Evolutionary conservation across 2,797 vertebrate species (phyloP).

Genomic region (Eurystomus glaucurus): DNA sequence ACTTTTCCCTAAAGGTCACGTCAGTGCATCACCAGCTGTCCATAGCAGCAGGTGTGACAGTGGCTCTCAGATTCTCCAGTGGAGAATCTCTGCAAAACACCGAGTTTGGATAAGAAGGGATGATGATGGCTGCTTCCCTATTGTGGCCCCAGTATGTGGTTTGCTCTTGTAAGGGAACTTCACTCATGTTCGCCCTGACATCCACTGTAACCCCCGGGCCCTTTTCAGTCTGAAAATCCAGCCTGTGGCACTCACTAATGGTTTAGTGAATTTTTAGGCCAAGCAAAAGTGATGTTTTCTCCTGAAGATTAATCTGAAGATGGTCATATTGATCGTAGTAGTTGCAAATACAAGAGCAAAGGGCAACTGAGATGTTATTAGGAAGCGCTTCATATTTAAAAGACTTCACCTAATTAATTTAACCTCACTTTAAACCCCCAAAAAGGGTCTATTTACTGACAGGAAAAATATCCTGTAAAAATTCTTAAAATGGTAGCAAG

Average conservation of each 20-base stretch:
- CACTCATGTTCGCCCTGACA: not conserved
- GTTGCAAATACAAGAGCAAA: not conserved
- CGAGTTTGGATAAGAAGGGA: not conserved
- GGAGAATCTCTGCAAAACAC: not conserved
- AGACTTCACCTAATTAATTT: not conserved
- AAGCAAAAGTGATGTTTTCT: not conserved
- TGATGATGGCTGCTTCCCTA: not conserved
- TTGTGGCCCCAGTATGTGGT: not conserved
- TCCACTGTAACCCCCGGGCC: not conserved
- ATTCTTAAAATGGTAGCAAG: not conserved
- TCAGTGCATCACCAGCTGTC: not conserved
- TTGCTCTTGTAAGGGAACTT: not conserved
- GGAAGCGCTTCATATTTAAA: not conserved
- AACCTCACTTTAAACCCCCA: not conserved
- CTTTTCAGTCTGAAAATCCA: not conserved
- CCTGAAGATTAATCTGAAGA: not conserved
- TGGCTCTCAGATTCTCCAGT: not conserved
- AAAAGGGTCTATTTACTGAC: not conserved
- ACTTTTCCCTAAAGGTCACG: not conserved
- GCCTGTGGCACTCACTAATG: fast-evolving
- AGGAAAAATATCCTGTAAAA: not conserved
- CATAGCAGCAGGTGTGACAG: not conserved
- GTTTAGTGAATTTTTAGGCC: not conserved
- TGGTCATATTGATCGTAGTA: not conserved
- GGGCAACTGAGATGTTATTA: not conserved